These are phyloP conservation scores for Drosophila neonasuta DNA, from an alignment of 2,888 invertebrate species.

Conservation along the genomic window DNA sequence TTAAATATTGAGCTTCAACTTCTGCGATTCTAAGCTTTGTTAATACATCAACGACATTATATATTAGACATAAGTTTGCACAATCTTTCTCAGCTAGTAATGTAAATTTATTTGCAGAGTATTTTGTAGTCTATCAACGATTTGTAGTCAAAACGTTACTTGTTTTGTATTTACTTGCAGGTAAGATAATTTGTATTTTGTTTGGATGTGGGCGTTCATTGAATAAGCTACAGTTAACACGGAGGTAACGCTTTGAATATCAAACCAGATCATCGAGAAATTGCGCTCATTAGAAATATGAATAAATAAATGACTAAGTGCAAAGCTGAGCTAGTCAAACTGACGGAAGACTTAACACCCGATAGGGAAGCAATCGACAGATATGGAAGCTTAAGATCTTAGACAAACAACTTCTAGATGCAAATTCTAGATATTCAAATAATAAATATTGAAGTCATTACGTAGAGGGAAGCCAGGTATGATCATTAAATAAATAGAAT, in stretches of 20 bases:
- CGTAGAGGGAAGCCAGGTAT: not conserved
- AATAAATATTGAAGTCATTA: not conserved
- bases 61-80: too few species aligned
- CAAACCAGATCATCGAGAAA: slow-evolving; percentile 54
- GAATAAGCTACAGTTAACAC: slow-evolving; percentile 40
- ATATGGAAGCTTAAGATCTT: not conserved
- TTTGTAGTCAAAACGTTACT: not conserved
- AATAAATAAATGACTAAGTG: slow-evolving; percentile 48
- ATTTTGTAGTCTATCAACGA: not conserved
- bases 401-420: slow-evolving; percentile 12
- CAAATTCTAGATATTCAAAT: slow-evolving; percentile 5
- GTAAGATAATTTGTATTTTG: slow-evolving; percentile 41
- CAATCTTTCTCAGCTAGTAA: not conserved
- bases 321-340: slow-evolving; percentile 10
- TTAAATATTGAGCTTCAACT: too few species aligned
- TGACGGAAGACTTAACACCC: slow-evolving; percentile 23
- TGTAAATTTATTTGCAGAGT: not conserved
- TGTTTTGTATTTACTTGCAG: slow-evolving; percentile 14
- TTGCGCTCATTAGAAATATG: slow-evolving; percentile 25
- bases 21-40: too few species aligned
- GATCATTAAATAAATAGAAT: slow-evolving; percentile 2
- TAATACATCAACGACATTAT: too few species aligned
- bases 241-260: slow-evolving; percentile 50
- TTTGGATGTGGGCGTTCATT: slow-evolving; percentile 37
- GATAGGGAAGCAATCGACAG: slow-evolving; percentile 18